Base-by-base conservation (phyloP, 1,140 invertebrate species). In the Psilanteris sp. region DNA sequence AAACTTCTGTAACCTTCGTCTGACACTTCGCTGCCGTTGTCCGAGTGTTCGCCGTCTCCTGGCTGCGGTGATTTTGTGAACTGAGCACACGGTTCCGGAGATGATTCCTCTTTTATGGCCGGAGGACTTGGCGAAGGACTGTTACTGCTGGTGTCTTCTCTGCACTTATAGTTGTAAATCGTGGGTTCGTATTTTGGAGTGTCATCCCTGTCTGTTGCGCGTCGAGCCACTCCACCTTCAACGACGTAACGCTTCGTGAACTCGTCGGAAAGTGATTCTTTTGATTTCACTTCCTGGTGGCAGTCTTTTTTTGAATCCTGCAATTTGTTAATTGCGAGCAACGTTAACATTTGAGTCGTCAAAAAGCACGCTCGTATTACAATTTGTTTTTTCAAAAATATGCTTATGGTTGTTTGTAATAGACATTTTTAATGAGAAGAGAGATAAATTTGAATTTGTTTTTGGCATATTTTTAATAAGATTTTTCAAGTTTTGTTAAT, bases 1-100 rank as follows among this genome's bases (percentile, higher is more conserved):
- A 95, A 85, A 79, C 94, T 95, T 79, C 94, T 91, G 80, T 96
- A 96, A 2, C 95, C 95, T 81, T 96, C 95, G 85, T 96, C 95
- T 29, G 94, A 95, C 10, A 96, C 93, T 82, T 96, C 94, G 52
- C 94, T 95, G 1, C 94, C 93, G 73, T 94, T 95, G 83, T 96
- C 95, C 55, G 93, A 94, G 57, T 94, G 92, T 36, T 92, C 86
- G 5, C 81, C 85, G 9, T 87, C 83, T 14, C 83, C 85, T 22
- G 87, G 57, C 22, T 76, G 81, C 1, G 80, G 81, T 0, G 85
- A 84, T 50, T 85, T 85, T 0, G 66, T 36, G 61, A 83, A 84
- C 24, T 81, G 72, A 26, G 55, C 62, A 31, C 62, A 70, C 27
- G 57, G 41, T 34, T 87, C 84, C 34, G 80, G 27, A 8, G 77